A percentile compares a stretch with the other conserved stretches of the same genome.
phyloP scores from a whole-genome alignment of 2,113 vertebrate genomes.

The Ramphastos sulfuratus region DNA sequence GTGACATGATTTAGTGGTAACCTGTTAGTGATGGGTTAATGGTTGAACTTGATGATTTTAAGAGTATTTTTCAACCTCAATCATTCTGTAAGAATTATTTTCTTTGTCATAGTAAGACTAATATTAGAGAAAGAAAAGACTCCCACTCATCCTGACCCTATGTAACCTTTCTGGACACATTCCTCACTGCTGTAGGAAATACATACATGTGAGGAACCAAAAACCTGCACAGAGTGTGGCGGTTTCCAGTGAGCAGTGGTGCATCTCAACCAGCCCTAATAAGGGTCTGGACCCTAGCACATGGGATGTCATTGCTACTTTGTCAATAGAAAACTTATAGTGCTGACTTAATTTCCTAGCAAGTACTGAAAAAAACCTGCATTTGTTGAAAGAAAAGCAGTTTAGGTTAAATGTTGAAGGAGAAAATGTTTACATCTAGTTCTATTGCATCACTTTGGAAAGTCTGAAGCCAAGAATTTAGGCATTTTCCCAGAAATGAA shows the following conservation, averaged over 20 bases:
- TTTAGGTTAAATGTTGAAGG: background rate
- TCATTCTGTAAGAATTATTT: background rate
- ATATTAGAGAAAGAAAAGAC: background rate
- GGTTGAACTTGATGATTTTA: too few relatives aligned
- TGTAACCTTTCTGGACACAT: background rate
- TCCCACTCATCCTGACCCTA: background rate
- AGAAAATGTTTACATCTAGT: background rate
- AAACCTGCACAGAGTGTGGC: accelerated
- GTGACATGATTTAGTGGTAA: too few relatives aligned
- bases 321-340: background rate
- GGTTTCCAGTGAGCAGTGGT: background rate
- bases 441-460: background rate
- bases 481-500: background rate
- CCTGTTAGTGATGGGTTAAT: too few relatives aligned
- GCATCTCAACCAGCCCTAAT: background rate
- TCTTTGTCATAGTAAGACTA: background rate
- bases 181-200: background rate
- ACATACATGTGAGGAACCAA: background rate
- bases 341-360: background rate
- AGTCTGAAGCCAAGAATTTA: background rate
- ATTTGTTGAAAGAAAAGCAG: background rate
- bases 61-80: too few relatives aligned
- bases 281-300: background rate
- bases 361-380: background rate
- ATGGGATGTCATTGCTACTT: background rate